Evolutionary conservation across 92 coral and sea anemone genomes (phyloP), one percentile per base, ranked within the genome.

Genomic region (Phenganax stokvisi): DNA sequence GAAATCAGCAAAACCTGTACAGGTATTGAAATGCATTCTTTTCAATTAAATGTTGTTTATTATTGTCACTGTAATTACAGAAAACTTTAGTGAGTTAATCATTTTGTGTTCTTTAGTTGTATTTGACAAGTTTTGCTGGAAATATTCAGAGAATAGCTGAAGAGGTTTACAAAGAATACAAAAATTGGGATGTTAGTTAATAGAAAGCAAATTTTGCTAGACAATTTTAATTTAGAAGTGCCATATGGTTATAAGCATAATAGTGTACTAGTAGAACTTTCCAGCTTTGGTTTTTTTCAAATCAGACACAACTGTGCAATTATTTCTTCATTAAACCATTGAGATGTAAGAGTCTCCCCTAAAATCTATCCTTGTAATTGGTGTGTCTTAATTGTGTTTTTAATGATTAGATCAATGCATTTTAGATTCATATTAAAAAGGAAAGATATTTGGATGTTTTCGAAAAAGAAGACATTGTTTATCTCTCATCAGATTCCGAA

Each of bases 101-200:
- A 20, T 71, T 20, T 29, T 9, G n/a, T 59, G 25, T 13, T 59
- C 13, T 71, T 13, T n/a, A 79, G 77, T 82, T 94, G 11, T 88
- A 89, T 79, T 77, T 94, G 11, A 94, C 98, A 79, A 90, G 98
- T 84, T 92, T 94, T 82, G 92, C 90, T n/a, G 97, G 90, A 27
- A 84, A 81, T 63, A 87, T 85, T 9, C 79, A 92, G 80, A 69
- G 75, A 12, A 76, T 82, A n/a, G 79, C 92, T 20, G 91, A 88
- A 28, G 88, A 82, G 54, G 81, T 87, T 58, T 78, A 85, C 55
- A 82, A 87, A 15, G 91, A 87, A 16, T 94, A 91, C 72, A 59
- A 62, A 37, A 90, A 80, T 57, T 94, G 98, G 98, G 98, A 94
- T 77, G 91, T 94, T 25, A 63, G 83, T 79, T 47, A 25, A 9